Evolutionary conservation across 2,888 invertebrate genomes (phyloP).

Genomic region (Melanostoma scalare): DNA sequence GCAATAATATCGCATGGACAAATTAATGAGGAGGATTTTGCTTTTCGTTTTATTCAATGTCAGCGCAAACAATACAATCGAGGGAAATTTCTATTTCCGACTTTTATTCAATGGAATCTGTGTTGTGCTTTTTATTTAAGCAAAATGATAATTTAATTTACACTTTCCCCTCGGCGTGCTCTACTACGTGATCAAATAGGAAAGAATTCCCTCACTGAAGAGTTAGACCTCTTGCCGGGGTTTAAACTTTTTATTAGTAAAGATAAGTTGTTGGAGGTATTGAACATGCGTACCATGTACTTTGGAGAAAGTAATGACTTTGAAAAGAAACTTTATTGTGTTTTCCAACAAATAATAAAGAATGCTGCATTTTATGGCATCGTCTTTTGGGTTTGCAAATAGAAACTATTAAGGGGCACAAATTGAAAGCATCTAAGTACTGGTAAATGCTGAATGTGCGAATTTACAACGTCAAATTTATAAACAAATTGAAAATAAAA

Average conservation of each 20-base stretch:
- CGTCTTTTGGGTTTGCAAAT: not conserved
- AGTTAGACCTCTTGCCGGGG: constrained; percentile 48
- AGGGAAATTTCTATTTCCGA: constrained; percentile 30
- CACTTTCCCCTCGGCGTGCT: constrained; percentile 51
- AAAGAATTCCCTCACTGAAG: constrained; percentile 44
- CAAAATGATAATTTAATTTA: constrained; percentile 67
- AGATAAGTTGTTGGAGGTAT: constrained; percentile 40
- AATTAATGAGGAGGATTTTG: constrained; percentile 1
- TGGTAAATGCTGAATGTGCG: too few relatives aligned
- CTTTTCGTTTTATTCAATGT: not conserved
- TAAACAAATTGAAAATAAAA: too few relatives aligned
- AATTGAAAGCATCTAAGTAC: too few relatives aligned
- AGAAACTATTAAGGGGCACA: too few relatives aligned
- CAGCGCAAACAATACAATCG: not conserved
- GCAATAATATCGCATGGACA: not conserved
- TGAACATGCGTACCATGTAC: constrained; percentile 48
- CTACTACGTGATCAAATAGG: constrained; percentile 54
- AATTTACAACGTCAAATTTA: too few relatives aligned
- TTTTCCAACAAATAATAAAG: constrained; percentile 1
- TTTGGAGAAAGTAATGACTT: constrained; percentile 57
- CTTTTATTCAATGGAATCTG: constrained; percentile 29
- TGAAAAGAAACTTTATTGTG: constrained; percentile 32
- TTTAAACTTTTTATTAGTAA: constrained; percentile 37
- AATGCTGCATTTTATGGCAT: constrained; percentile 6
- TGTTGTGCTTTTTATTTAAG: constrained; percentile 39